Conservation (phyloP, 2,888 invertebrate species). For the Chymomyza procnemis region DNA sequence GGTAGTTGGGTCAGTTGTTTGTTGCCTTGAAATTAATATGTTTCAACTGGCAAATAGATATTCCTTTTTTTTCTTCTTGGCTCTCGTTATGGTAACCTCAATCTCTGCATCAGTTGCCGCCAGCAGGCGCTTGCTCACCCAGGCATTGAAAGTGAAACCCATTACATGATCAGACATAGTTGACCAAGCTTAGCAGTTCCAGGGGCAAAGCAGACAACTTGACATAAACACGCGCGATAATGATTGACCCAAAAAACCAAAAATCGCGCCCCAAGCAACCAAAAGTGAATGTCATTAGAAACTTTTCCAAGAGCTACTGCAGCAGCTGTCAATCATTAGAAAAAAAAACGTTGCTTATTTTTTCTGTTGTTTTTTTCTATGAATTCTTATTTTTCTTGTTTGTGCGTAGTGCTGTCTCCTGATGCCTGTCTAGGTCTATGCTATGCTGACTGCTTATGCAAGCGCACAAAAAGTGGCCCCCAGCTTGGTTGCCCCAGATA, state of each 20-base stretch:
- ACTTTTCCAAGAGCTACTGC: slow-evolving; percentile 50
- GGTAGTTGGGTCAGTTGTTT: slow-evolving; percentile 12
- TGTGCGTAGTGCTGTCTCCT: background rate
- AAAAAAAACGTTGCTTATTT: background rate
- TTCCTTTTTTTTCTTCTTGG: background rate
- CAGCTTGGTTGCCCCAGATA: slow-evolving; percentile 72
- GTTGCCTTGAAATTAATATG: slow-evolving; percentile 54
- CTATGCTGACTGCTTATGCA: slow-evolving; percentile 57
- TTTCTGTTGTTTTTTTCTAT: slow-evolving; percentile 53
- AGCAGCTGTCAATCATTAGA: slow-evolving; percentile 30
- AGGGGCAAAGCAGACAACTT: slow-evolving; percentile 61
- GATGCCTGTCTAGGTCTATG: background rate
- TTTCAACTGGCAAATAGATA: slow-evolving; percentile 24
- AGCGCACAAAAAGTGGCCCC: slow-evolving; percentile 63
- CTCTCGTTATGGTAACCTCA: slow-evolving; percentile 38
- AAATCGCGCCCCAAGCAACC: slow-evolving; percentile 34
- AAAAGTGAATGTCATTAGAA: slow-evolving; percentile 68
- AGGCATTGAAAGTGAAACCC: slow-evolving; percentile 71
- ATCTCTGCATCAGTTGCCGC: slow-evolving; percentile 32
- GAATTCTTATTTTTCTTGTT: slow-evolving; percentile 20
- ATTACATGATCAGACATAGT: slow-evolving; percentile 47
- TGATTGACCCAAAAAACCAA: slow-evolving; percentile 64
- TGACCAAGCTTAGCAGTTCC: slow-evolving; percentile 46
- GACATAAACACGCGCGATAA: slow-evolving; percentile 57
- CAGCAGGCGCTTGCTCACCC: slow-evolving; percentile 9